Conservation (phyloP, 2,113 vertebrate genomes). For the Epinephelus lanceolatus region DNA sequence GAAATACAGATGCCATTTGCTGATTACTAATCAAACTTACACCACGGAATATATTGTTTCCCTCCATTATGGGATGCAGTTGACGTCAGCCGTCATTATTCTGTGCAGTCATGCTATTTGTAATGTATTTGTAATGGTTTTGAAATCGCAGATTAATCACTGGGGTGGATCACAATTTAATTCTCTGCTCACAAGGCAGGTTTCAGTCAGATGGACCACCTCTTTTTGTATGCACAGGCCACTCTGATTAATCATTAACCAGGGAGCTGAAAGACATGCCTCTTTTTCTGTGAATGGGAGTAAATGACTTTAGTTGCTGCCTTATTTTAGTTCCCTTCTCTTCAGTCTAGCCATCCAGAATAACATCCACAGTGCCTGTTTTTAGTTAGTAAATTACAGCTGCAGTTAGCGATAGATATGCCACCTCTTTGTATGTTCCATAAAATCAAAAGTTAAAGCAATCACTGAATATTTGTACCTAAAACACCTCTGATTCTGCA, state of each 20-base stretch:
- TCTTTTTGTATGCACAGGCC: slow-evolving; percentile 44
- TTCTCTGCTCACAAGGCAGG: slow-evolving; percentile 20
- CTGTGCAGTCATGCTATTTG: slow-evolving; percentile 16
- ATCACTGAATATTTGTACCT: slow-evolving; percentile 10
- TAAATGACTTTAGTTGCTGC: slow-evolving; percentile 2
- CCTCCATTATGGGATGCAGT: slow-evolving; percentile 1
- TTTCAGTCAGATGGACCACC: slow-evolving; percentile 28
- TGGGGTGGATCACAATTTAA: slow-evolving; percentile 46
- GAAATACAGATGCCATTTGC: slow-evolving; percentile 30
- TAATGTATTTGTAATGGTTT: slow-evolving; percentile 49
- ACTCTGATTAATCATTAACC: slow-evolving; percentile 74
- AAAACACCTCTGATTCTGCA: slow-evolving; percentile 22
- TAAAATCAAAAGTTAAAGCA: background rate
- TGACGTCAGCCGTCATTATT: slow-evolving; percentile 63
- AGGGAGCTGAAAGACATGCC: slow-evolving; percentile 30
- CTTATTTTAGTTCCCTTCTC: background rate
- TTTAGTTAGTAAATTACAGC: background rate
- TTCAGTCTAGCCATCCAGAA: background rate
- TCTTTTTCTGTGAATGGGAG: slow-evolving; percentile 26
- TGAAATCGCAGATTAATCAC: slow-evolving; percentile 57
- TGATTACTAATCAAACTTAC: slow-evolving; percentile 42
- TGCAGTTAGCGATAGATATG: background rate
- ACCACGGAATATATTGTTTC: slow-evolving; percentile 54
- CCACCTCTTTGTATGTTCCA: background rate
- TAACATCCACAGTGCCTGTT: background rate